Conservation (phyloP, 2,797 vertebrate genomes). For the Jordanella pulchra region DNA sequence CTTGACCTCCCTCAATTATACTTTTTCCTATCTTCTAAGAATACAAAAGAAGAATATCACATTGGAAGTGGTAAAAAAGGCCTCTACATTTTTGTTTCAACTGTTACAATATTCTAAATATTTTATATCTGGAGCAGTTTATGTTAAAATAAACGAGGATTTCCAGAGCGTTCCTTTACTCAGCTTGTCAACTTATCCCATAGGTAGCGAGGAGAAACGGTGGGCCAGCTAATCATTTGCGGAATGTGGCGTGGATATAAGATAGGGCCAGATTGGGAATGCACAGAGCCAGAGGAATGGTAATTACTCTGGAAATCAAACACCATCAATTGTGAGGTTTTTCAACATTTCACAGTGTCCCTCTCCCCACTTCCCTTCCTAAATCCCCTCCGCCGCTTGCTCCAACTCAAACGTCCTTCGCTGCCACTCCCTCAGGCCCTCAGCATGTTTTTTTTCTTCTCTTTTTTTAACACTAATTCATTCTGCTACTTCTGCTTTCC, state of each 20-base stretch:
- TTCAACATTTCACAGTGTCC: constrained; percentile 78
- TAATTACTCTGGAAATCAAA: constrained; percentile 86
- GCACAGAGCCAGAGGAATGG: constrained; percentile 82
- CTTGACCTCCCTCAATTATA: constrained; percentile 19
- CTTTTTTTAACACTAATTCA: constrained; percentile 45
- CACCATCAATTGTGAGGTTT: constrained; percentile 85
- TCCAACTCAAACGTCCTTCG: constrained; percentile 67
- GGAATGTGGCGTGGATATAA: constrained; percentile 82
- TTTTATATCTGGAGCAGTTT: background rate
- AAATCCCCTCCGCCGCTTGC: constrained; percentile 54
- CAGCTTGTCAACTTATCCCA: constrained; percentile 45
- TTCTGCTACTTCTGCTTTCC: constrained; percentile 40
- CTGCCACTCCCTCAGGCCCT: constrained; percentile 65
- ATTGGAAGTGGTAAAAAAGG: background rate
- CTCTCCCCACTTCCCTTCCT: constrained; percentile 53
- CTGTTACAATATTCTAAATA: background rate
- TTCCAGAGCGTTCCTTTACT: background rate
- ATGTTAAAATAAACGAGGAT: background rate
- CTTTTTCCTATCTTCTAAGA: constrained; percentile 6
- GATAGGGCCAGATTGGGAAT: constrained; percentile 82
- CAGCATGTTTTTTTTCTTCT: constrained; percentile 54
- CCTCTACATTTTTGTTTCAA: background rate
- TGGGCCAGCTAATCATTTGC: constrained; percentile 79
- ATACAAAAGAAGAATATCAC: background rate
- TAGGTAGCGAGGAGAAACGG: constrained; percentile 70